Evolutionary conservation across 2,113 vertebrate genomes (phyloP).

Genomic region (Neolamprologus toae): DNA sequence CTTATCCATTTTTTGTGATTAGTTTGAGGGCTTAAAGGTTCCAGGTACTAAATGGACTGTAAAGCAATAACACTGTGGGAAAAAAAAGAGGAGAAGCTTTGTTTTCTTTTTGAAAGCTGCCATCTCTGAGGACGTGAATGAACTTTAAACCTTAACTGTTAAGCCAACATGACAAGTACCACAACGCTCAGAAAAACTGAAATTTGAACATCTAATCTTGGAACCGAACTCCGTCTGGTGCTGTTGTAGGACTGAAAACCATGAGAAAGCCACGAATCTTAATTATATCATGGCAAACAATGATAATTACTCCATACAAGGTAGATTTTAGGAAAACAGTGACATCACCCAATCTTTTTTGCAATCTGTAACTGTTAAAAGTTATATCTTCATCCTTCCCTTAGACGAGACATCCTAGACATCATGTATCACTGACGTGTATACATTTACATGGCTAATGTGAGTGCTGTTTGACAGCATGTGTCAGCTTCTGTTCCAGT

Average conservation of each 20-base stretch:
- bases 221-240: not conserved
- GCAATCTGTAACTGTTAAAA: not conserved
- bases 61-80: not conserved
- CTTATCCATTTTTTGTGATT: not conserved
- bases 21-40: not conserved
- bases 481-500: not conserved
- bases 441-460: not conserved
- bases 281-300: not conserved
- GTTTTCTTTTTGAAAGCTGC: not conserved
- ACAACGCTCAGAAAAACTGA: not conserved
- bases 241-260: not conserved
- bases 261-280: not conserved
- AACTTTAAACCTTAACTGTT: not conserved
- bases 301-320: not conserved
- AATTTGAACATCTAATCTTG: not conserved
- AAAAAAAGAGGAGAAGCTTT: not conserved
- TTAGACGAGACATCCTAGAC: not conserved
- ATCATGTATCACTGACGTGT: not conserved
- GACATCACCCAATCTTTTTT: not conserved
- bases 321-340: not conserved
- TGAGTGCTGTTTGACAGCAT: not conserved
- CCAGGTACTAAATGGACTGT: not conserved
- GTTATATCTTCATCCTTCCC: not conserved
- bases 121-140: not conserved
- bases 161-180: not conserved